Conservation (phyloP, 2,888 invertebrate genomes). For the Galerucella calmariensis region DNA sequence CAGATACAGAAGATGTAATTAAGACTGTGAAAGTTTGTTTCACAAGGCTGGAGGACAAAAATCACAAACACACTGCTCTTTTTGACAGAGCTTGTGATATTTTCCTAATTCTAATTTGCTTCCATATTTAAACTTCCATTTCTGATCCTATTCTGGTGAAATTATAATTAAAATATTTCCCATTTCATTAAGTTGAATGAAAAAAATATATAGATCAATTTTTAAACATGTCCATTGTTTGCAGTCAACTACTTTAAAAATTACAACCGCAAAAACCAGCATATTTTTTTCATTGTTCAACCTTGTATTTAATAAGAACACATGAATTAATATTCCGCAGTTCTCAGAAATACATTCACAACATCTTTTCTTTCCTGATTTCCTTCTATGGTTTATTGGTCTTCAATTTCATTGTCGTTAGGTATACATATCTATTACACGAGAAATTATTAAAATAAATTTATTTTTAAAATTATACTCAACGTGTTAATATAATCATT, state of each 20-base stretch:
- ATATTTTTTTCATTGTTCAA: neutral
- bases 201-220: no score
- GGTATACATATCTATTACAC: neutral
- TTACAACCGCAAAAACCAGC: neutral
- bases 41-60: no score
- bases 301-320: conserved; percentile 5
- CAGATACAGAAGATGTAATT: no score
- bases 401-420: conserved; percentile 2
- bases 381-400: conserved; percentile 1
- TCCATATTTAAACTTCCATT: no score
- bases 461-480: neutral
- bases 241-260: no score
- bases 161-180: no score
- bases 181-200: no score
- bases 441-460: neutral
- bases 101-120: no score
- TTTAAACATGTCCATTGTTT: neutral
- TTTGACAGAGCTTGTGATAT: no score
- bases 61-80: no score
- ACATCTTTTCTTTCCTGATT: neutral
- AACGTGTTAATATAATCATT: neutral
- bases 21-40: no score
- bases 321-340: neutral
- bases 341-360: conserved; percentile 4
- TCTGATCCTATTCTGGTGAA: no score